Conservation (phyloP, 2,113 vertebrate genomes). For the Cairina moschata region DNA sequence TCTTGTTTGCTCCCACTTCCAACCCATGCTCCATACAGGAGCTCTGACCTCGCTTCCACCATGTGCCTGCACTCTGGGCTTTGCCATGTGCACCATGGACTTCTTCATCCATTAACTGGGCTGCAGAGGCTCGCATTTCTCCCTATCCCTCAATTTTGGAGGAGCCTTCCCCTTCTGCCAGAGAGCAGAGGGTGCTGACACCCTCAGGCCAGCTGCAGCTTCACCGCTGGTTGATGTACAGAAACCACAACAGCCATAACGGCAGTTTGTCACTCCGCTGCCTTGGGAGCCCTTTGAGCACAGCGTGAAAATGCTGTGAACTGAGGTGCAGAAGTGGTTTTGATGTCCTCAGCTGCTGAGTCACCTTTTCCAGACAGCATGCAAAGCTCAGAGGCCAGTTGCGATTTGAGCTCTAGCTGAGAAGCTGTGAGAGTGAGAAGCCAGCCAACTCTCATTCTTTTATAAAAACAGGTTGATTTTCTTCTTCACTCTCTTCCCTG, state of each 20-base stretch:
- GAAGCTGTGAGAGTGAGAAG: not conserved
- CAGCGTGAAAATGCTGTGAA: not conserved
- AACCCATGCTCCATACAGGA: not conserved
- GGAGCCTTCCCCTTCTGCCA: not conserved
- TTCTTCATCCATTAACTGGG: not conserved
- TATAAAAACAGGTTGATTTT: not conserved
- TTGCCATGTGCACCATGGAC: not conserved
- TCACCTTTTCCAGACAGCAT: slow-evolving; percentile 12
- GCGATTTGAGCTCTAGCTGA: not conserved
- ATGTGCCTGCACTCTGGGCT: not conserved
- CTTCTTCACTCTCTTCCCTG: not conserved
- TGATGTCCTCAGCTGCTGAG: not conserved
- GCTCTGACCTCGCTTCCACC: not conserved
- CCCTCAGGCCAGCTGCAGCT: not conserved
- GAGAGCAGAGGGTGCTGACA: not conserved
- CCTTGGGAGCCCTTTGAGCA: fast-evolving
- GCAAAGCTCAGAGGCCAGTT: slow-evolving; percentile 6
- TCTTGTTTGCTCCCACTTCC: fast-evolving
- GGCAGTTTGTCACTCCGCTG: fast-evolving
- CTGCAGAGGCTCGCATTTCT: not conserved
- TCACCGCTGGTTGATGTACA: not conserved
- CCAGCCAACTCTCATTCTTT: not conserved
- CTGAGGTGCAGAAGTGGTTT: not conserved
- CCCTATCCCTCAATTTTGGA: not conserved
- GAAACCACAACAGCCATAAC: not conserved